A percentile compares a stretch with the other conserved stretches of the same genome.
Conservation (phyloP, 2,888 invertebrate genomes). For the Caenorhabditis parvicauda region DNA sequence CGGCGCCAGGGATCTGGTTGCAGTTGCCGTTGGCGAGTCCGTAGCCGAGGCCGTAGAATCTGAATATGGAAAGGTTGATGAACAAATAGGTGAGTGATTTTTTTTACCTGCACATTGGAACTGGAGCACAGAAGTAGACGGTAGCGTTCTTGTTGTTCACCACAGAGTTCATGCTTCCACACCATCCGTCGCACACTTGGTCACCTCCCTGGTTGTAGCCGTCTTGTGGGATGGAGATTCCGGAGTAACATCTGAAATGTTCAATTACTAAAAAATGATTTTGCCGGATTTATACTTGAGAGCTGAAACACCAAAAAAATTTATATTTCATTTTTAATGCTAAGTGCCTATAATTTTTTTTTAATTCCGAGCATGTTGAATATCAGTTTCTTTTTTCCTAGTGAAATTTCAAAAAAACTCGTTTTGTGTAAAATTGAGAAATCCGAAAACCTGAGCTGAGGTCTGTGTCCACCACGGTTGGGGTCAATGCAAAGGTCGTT, state of each 20-base stretch:
- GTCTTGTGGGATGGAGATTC: slow-evolving; percentile 32
- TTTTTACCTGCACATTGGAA: slow-evolving; percentile 31
- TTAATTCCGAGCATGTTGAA: no score
- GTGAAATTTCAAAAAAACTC: no score
- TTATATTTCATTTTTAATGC: no score
- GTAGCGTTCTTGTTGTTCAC: slow-evolving; percentile 36
- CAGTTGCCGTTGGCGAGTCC: slow-evolving; percentile 37
- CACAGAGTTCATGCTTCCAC: slow-evolving; percentile 25
- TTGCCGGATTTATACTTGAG: no score
- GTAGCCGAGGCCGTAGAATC: slow-evolving; percentile 34
- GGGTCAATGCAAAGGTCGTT: slow-evolving; percentile 18
- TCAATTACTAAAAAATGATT: no score
- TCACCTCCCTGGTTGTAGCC: slow-evolving; percentile 36
- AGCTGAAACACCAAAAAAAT: no score
- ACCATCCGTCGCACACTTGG: slow-evolving; percentile 40
- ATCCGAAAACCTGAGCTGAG: no score
- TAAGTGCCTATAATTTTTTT: no score
- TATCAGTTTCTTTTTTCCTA: no score
- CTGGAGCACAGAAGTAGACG: slow-evolving; percentile 38
- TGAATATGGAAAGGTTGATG: no score
- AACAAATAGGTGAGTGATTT: no score
- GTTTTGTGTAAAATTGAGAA: no score
- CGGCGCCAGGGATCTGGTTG: slow-evolving; percentile 24
- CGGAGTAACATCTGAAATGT: slow-evolving; percentile 24
- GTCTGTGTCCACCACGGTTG: slow-evolving; percentile 15